Base-by-base conservation (phyloP, 2,888 invertebrate species). In the Ichneumon xanthorius region DNA sequence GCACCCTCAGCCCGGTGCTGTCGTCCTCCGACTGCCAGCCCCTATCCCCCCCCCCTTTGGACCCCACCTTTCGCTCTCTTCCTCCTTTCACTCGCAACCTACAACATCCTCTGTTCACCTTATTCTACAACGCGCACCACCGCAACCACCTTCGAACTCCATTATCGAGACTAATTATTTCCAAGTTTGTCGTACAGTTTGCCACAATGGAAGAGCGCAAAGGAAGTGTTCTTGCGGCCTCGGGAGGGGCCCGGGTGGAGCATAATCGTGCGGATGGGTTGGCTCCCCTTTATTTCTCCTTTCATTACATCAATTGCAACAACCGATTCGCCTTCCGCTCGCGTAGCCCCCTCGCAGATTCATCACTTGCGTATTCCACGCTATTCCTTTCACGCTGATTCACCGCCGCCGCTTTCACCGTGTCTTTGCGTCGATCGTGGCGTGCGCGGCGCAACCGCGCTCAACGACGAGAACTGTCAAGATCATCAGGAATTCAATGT, bases 131-230 rank as follows among this genome's bases (percentile, higher is more conserved):
- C 65, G 30, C 55, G 67, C 63, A 72, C 48, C 65, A 73, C 82
- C 53, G 53, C 67, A 26, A 72, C 67, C 71, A 77, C 88, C 82
- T 89, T 89, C 89, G 89, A 92, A 92, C 91, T 92, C 91, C 91
- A 92, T 92, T 93, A 92, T 92, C 90, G 89, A 87, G 89, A 92
- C 93, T 92, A 93, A 93, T 93, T 93, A 92, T 93, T 92, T 93
- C 90, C 89, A 92, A 92, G 92, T 93, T 92, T 91, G 90, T 91
- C 90, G 90, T 91, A 92, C 90, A 90, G 92, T 91, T 92, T 90
- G 91, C 91, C 91, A 91, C 91, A 91, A 91, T 92, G 92, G 92
- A 91, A 92, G 91, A 90, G 89, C 55, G 89, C 84, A 88, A 90
- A 89, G 91, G 91, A 92, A 91, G 91, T 89, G 90, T 88, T 90